Percentiles rank a stretch among this genome's conserved stretches.
phyloP scores from a whole-genome alignment of 2,797 vertebrate species.

The Rhynchotus rufescens region DNA sequence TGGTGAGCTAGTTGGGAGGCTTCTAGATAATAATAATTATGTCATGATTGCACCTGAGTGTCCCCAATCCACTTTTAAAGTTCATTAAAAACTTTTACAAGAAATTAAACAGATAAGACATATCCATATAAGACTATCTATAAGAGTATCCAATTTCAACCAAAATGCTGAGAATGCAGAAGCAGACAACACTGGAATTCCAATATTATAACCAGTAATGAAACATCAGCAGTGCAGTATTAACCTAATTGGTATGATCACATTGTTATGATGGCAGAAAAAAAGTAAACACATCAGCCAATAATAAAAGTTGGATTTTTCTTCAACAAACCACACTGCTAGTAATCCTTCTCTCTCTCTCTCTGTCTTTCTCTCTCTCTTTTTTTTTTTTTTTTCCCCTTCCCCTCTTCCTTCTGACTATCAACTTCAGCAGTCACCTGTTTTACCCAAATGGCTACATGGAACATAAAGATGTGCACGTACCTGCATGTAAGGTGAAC shows the following conservation, averaged over 20 bases:
- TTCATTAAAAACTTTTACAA: not conserved
- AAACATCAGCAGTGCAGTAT: not conserved
- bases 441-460: not conserved
- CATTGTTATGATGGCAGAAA: not conserved
- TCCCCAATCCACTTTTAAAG: not conserved
- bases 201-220: not conserved
- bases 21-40: not conserved
- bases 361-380: too few relatives aligned
- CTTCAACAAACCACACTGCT: not conserved
- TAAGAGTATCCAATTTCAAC: not conserved
- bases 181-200: not conserved
- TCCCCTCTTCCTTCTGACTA: not conserved
- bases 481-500: not conserved
- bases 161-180: not conserved
- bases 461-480: accelerated
- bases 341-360: too few relatives aligned
- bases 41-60: not conserved
- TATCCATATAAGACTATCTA: not conserved
- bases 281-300: not conserved
- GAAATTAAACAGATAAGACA: not conserved
- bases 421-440: not conserved
- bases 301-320: not conserved
- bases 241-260: not conserved
- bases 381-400: not conserved
- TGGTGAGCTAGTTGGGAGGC: accelerated